Conservation (phyloP, 2,797 vertebrate species). For the Erpetoichthys calabaricus region DNA sequence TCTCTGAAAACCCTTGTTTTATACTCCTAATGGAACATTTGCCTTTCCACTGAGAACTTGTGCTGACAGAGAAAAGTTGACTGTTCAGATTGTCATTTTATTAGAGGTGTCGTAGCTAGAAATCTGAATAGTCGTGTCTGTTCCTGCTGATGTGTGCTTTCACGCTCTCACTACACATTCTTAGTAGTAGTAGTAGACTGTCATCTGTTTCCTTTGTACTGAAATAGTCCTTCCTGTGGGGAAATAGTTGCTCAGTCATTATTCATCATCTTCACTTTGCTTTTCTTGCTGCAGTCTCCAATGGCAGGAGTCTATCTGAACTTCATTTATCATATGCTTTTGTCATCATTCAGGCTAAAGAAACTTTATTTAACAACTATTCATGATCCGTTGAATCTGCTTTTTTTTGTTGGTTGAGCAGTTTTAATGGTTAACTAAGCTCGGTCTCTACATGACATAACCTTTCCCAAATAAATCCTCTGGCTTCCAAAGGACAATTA, state of each 20-base stretch:
- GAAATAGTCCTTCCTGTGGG: conserved; percentile 36
- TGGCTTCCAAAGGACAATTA: too few relatives aligned
- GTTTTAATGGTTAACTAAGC: conserved; percentile 9
- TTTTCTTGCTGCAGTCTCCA: conserved; percentile 35
- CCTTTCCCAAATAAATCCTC: too few relatives aligned
- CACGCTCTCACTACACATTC: conserved; percentile 26
- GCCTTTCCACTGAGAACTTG: conserved; percentile 13
- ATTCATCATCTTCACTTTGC: conserved; percentile 46
- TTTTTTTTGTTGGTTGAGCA: not conserved
- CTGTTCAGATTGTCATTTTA: conserved; percentile 8
- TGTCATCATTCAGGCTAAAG: conserved; percentile 5
- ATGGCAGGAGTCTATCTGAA: conserved; percentile 44
- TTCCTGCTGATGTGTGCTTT: conserved; percentile 27
- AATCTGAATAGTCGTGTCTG: conserved; percentile 28
- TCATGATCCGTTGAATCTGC: conserved; percentile 5
- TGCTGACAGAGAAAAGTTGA: conserved; percentile 8
- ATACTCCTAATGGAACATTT: conserved; percentile 17
- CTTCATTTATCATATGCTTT: conserved; percentile 43
- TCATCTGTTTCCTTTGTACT: conserved; percentile 34
- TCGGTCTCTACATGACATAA: too few relatives aligned
- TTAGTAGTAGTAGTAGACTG: conserved; percentile 36
- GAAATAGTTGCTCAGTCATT: conserved; percentile 38
- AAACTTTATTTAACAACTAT: conserved; percentile 5
- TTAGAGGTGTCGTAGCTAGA: not conserved
- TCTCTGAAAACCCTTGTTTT: conserved; percentile 1